Base-by-base conservation (phyloP, 2,888 invertebrate genomes). In the Druceiella hillmani region DNA sequence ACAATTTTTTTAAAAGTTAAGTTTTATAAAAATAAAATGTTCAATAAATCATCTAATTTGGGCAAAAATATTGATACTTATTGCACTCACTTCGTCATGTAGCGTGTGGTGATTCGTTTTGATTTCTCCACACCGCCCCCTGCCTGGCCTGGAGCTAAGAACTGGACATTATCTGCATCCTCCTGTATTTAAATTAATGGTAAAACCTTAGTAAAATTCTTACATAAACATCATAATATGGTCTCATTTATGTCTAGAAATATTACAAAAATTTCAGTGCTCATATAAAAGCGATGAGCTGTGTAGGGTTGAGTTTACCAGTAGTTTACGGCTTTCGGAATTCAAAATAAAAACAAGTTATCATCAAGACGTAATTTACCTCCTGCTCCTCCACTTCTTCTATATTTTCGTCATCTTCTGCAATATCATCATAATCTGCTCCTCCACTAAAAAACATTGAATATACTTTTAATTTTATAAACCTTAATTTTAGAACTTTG, bases 81-180 rank as follows among this genome's bases (percentile, higher is more conserved):
- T n/a, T n/a, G n/a, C n/a, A n/a, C 69, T 49, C 71, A 81, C 76
- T 99, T 99, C 1, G 98, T 99, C 95, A 99, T 95, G 56, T 94
- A 99, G 54, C 89, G 85, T 0, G 98, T 97, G 1, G 99, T 99
- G 31, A 97, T 97, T 13, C 95, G 77, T 58, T 93, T 94, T 1
- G 82, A 78, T 59, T 88, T 88, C 24, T 87, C 84, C 0, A 88
- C 88, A 25, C 88, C 85, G 6, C 87, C 87, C 1, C 81, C 81
- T 22, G 82, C 83, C 57, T 85, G 85, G 0, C 86, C 87, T 1
- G 87, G 81, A 3, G 85, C 78, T 17, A 94, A 66, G 32, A 92
- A 78, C 56, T 93, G 92, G 26, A 87, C 81, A 56, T 88, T 87
- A 52, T 87, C 91, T 2, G 79, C 87, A 52, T 91, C 91, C 54